These are phyloP conservation scores for Nemurella pictetii DNA, from an alignment of 2,888 invertebrate genomes.

Conservation along the genomic window DNA sequence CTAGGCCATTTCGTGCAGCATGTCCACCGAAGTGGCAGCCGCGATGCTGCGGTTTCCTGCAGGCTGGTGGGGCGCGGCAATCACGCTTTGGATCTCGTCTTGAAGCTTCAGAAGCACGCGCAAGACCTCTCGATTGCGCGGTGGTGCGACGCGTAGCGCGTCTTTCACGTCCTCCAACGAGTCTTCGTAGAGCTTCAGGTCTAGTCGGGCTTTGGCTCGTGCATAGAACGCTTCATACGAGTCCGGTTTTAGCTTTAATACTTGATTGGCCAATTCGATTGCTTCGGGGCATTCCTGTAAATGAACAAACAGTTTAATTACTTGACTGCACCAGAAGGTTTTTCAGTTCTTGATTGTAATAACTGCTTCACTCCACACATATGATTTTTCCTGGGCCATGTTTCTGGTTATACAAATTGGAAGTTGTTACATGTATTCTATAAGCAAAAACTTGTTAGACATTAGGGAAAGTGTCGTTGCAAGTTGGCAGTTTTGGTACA, in stretches of 20 bases:
- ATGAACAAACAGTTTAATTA: not conserved
- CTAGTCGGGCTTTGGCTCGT: conserved; percentile 82
- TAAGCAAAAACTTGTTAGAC: too few relatives aligned
- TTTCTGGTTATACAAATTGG: too few relatives aligned
- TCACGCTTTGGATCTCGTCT: conserved; percentile 63
- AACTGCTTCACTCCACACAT: too few relatives aligned
- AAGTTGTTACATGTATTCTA: too few relatives aligned
- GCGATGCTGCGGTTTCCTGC: conserved; percentile 25
- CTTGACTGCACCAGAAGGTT: too few relatives aligned
- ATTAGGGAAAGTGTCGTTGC: too few relatives aligned
- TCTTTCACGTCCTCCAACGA: conserved; percentile 82
- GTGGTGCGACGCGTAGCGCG: conserved; percentile 73
- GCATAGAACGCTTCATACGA: conserved; percentile 94
- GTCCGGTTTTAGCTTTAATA: conserved; percentile 78
- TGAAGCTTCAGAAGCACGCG: conserved; percentile 72
- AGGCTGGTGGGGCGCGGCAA: conserved; percentile 30
- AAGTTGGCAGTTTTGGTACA: too few relatives aligned
- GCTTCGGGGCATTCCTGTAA: conserved; percentile 81
- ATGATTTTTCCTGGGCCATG: too few relatives aligned
- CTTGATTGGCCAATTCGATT: conserved; percentile 84
- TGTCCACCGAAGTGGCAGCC: conserved; percentile 39
- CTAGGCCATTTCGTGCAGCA: conserved; percentile 32
- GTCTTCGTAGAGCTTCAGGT: conserved; percentile 69
- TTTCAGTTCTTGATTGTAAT: too few relatives aligned
- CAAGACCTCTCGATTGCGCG: conserved; percentile 71